Percentiles rank a stretch among this genome's conserved stretches.
Evolutionary conservation across 2,113 vertebrate genomes (phyloP).

Genomic region (Megatriorchis doriae): DNA sequence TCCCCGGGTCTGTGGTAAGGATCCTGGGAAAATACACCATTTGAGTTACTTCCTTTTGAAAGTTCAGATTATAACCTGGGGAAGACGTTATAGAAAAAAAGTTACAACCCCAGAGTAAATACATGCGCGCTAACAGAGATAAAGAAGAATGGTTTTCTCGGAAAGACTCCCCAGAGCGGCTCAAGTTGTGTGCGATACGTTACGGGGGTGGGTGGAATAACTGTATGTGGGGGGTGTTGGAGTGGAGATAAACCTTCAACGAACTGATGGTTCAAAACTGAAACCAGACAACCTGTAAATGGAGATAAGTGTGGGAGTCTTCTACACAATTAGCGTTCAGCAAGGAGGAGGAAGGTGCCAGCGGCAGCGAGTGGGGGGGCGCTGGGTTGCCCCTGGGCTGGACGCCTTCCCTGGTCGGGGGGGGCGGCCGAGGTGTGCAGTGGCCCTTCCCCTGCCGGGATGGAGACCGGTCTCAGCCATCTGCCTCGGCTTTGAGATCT

Average conservation of each 20-base stretch:
- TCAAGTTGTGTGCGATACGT: fast-evolving
- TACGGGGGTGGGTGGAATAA: fast-evolving
- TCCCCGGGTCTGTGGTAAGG: neutral
- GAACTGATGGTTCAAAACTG: neutral
- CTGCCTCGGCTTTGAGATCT: neutral
- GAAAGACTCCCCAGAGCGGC: neutral
- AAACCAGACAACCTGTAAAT: neutral
- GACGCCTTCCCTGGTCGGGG: neutral
- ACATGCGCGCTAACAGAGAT: neutral
- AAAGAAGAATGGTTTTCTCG: neutral
- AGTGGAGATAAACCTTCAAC: neutral
- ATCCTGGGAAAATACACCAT: neutral
- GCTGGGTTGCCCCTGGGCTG: neutral
- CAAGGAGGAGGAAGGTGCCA: neutral
- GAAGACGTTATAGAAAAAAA: neutral
- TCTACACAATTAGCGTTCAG: neutral
- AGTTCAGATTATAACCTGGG: neutral
- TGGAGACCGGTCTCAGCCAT: neutral
- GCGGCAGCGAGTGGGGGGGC: neutral
- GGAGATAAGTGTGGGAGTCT: neutral
- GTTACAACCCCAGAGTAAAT: neutral
- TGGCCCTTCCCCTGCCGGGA: neutral
- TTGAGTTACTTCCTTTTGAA: neutral
- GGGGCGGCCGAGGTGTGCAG: neutral
- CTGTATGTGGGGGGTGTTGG: neutral